A percentile compares a stretch with the other conserved stretches of the same genome.
Conservation (phyloP, 2,113 vertebrate species). For the Merops nubicus region DNA sequence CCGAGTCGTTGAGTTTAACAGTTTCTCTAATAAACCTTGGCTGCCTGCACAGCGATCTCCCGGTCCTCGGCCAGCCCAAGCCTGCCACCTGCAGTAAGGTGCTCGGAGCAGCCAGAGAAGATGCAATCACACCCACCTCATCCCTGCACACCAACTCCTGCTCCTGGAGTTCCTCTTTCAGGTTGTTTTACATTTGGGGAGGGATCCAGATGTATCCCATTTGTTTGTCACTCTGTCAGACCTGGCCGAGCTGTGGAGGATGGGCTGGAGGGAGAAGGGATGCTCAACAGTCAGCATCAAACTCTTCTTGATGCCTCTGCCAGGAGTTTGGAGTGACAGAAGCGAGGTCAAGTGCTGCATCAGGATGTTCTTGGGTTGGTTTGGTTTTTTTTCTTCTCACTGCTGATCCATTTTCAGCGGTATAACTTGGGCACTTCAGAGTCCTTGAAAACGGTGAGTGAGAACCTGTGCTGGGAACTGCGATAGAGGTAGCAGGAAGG, state of each 20-base stretch:
- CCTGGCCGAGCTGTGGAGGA: not conserved
- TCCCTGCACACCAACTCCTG: rapidly evolving
- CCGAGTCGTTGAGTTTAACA: not conserved
- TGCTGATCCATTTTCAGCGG: not conserved
- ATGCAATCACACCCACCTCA: not conserved
- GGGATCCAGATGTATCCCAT: not conserved
- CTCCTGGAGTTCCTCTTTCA: not conserved
- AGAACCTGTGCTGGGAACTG: not conserved
- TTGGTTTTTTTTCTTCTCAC: not conserved
- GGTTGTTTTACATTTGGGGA: not conserved
- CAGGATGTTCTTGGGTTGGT: not conserved
- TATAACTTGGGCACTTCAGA: not conserved
- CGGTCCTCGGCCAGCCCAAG: not conserved
- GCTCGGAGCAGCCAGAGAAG: not conserved
- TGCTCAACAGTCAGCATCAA: not conserved
- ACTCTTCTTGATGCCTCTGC: not conserved
- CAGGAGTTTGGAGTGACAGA: not conserved
- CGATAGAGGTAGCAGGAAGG: not conserved
- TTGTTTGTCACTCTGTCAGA: not conserved
- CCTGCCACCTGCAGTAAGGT: not conserved
- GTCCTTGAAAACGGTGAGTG: not conserved
- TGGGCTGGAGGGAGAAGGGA: not conserved
- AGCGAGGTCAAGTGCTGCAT: not conserved
- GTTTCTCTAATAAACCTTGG: conserved; percentile 56
- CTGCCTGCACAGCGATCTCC: not conserved